phyloP scores from a whole-genome alignment of 1,140 invertebrate species.

The Philotrypesis tridentata region DNA sequence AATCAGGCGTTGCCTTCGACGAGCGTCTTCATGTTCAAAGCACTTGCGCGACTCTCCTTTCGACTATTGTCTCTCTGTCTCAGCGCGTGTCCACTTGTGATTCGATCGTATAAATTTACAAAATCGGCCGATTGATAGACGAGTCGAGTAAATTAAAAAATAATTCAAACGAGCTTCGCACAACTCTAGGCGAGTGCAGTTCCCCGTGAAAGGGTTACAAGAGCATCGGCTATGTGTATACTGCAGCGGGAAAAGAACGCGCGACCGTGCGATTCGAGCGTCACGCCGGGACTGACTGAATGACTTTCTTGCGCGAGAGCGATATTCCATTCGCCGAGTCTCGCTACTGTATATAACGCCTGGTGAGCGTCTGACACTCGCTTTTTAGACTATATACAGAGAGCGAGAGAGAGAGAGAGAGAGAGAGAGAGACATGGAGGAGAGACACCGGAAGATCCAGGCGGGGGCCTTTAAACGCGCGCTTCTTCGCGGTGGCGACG shows the following conservation, averaged over 20 bases:
- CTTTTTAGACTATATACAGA: no score
- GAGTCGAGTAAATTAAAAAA: no score
- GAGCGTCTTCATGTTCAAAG: neutral
- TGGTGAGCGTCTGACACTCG: neutral
- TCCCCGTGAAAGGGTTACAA: neutral
- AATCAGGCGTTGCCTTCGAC: neutral
- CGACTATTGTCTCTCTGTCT: no score
- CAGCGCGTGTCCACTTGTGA: neutral
- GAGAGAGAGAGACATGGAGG: neutral
- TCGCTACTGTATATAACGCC: neutral
- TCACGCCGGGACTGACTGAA: slow-evolving; percentile 40
- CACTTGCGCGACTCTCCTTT: neutral
- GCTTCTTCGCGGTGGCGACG: neutral
- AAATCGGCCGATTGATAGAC: no score
- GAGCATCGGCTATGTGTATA: neutral
- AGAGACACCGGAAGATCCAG: slow-evolving; percentile 28
- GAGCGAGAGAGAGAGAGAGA: no score
- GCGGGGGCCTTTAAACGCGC: no score
- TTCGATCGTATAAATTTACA: neutral
- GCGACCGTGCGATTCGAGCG: slow-evolving; percentile 38
- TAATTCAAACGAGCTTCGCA: no score
- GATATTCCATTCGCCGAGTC: neutral
- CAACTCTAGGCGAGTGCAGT: no score
- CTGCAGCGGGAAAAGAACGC: no score
- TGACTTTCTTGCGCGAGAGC: slow-evolving; percentile 14